Percentiles rank a stretch among this genome's conserved stretches.
Evolutionary conservation across 2,888 invertebrate species (phyloP).

Genomic region (Thecophora atra): DNA sequence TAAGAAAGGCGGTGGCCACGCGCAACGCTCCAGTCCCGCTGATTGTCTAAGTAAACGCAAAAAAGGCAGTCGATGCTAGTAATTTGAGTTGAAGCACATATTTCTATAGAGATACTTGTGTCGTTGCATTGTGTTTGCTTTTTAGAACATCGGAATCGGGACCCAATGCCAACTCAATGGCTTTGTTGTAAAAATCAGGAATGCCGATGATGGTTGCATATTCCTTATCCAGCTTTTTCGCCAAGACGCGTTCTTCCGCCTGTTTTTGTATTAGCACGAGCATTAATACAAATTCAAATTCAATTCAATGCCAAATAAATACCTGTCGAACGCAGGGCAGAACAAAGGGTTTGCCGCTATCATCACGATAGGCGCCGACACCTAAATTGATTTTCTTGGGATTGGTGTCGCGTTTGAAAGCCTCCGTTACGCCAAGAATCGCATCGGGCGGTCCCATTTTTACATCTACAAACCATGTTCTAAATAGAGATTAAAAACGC

Average conservation of each 20-base stretch:
- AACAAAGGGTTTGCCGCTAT: constrained; percentile 95
- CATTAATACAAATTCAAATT: constrained; percentile 12
- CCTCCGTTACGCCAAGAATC: constrained; percentile 97
- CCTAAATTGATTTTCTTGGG: constrained; percentile 97
- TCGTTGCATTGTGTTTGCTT: constrained; percentile 77
- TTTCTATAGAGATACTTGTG: constrained; percentile 69
- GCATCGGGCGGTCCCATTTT: constrained; percentile 98
- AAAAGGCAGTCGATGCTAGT: background rate
- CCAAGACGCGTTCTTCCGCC: constrained; percentile 83
- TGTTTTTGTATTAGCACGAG: constrained; percentile 56
- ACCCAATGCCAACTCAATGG: constrained; percentile 89
- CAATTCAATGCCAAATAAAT: constrained; percentile 35
- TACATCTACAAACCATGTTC: constrained; percentile 85
- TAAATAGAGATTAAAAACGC: constrained; percentile 29
- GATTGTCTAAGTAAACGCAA: constrained; percentile 71
- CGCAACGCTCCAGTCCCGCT: constrained; percentile 98
- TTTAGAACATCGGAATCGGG: constrained; percentile 75
- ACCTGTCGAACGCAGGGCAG: constrained; percentile 86
- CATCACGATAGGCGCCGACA: constrained; percentile 96
- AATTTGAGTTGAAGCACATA: background rate
- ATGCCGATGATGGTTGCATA: constrained; percentile 93
- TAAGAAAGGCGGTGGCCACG: constrained; percentile 88
- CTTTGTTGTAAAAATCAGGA: constrained; percentile 83
- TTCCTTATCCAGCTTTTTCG: constrained; percentile 86
- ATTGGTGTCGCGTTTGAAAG: constrained; percentile 88